A percentile compares a stretch with the other conserved stretches of the same genome.
phyloP scores from a whole-genome alignment of 2,888 invertebrate genomes.

The Cerceris rybyensis region DNA sequence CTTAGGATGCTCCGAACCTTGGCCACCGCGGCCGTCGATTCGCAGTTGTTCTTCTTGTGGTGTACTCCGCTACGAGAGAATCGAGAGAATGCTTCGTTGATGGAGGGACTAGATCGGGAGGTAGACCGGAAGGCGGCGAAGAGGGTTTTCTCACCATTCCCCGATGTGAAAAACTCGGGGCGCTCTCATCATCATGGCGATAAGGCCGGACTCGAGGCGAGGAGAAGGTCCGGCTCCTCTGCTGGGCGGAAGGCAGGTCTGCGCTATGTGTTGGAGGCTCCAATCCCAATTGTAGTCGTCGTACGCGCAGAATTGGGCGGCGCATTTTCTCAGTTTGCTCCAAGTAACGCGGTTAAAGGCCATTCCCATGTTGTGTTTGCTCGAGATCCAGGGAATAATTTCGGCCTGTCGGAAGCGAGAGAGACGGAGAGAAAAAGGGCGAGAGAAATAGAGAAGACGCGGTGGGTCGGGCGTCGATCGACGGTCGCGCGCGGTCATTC shows the following conservation, averaged over 20 bases:
- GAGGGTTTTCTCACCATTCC: conserved; percentile 90
- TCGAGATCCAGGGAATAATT: conserved; percentile 96
- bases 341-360: conserved; percentile 95
- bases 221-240: conserved; percentile 83
- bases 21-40: conserved; percentile 91
- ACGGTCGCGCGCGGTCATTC: neutral
- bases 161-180: conserved; percentile 99
- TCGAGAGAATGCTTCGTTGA: conserved; percentile 2
- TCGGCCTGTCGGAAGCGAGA: conserved; percentile 87
- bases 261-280: conserved; percentile 95
- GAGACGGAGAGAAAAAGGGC: neutral
- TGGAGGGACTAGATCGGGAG: no score
- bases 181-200: conserved; percentile 94
- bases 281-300: conserved; percentile 99
- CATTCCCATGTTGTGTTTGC: conserved; percentile 99
- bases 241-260: conserved; percentile 88
- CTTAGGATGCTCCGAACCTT: conserved; percentile 91
- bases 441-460: neutral
- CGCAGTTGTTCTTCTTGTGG: conserved; percentile 96
- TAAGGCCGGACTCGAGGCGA: conserved; percentile 83
- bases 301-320: conserved; percentile 94
- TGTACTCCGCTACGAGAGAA: conserved; percentile 94
- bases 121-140: no score
- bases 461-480: neutral
- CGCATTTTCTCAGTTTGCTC: conserved; percentile 91